Conservation (phyloP, 2,888 invertebrate genomes). For the Cataglyphis altisquamis region DNA sequence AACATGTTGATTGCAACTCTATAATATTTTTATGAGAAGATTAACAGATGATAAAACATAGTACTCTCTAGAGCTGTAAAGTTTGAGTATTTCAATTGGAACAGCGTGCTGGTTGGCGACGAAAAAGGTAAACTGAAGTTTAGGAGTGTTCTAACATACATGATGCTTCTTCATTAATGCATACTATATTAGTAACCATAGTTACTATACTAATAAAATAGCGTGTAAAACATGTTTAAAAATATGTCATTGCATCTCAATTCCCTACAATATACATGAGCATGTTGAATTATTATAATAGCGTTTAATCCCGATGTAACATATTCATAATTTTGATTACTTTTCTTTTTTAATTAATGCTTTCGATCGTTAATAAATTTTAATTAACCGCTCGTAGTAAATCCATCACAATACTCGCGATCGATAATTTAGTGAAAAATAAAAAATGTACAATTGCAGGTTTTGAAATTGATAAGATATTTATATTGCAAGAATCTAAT, state of each 20-base stretch:
- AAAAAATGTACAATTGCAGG: background rate
- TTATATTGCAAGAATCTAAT: background rate
- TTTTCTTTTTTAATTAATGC: background rate
- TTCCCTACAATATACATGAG: background rate
- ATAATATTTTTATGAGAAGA: background rate
- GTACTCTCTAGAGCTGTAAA: background rate
- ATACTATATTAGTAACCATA: background rate
- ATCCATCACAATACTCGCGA: conserved; percentile 7
- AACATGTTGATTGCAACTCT: background rate
- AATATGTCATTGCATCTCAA: background rate
- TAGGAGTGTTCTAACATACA: background rate
- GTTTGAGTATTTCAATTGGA: conserved; percentile 34
- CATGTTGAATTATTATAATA: conserved; percentile 43
- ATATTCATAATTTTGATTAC: conserved; percentile 40
- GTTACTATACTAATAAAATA: background rate
- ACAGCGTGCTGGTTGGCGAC: background rate
- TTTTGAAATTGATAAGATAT: background rate
- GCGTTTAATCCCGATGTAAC: conserved; percentile 64
- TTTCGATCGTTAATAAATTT: background rate
- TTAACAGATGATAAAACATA: background rate
- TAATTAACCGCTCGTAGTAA: background rate
- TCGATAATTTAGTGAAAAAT: background rate
- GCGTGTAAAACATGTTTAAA: background rate
- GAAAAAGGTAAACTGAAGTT: conserved; percentile 19
- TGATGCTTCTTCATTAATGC: background rate